Percentiles rank a stretch among this genome's conserved stretches.
Evolutionary conservation across 1,140 invertebrate species (phyloP).

Genomic region (Drosophila virilis): DNA sequence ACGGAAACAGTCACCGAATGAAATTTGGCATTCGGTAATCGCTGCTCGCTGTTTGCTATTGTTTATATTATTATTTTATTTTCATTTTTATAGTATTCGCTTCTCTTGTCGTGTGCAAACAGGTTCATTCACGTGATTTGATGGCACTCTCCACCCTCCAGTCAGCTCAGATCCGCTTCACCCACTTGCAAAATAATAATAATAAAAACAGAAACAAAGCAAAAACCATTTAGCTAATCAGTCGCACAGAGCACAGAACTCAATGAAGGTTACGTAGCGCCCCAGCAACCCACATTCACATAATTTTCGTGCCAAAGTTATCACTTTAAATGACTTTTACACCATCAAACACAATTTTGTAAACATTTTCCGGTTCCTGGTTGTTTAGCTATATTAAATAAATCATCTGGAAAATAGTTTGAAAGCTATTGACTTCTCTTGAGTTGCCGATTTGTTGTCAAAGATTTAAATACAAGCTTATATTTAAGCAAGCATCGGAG

Average conservation of each 20-base stretch:
- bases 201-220: conserved; percentile 7
- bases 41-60: conserved; percentile 19
- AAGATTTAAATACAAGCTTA: too few species aligned
- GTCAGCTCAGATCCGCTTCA: background rate
- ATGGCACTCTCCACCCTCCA: conserved; percentile 1
- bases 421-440: too few species aligned
- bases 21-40: conserved; percentile 20
- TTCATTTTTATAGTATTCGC: conserved; percentile 8
- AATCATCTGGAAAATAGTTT: too few species aligned
- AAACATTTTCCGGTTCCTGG: background rate
- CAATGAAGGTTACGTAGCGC: conserved; percentile 33
- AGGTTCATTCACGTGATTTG: conserved; percentile 70
- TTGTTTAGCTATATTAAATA: too few species aligned
- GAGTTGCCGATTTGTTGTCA: too few species aligned
- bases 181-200: conserved; percentile 11
- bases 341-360: conserved; percentile 5
- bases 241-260: conserved; percentile 37
- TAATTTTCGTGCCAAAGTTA: conserved; percentile 11
- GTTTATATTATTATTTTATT: conserved; percentile 7
- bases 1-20: conserved; percentile 47
- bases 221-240: conserved; percentile 59
- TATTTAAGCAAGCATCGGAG: too few species aligned
- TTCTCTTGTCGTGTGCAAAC: conserved; percentile 46
- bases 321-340: conserved; percentile 15
- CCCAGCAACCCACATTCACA: conserved; percentile 9